A percentile compares a stretch with the other conserved stretches of the same genome.
Conservation (phyloP, 2,888 invertebrate species). For the Blastobasis lacticolella region DNA sequence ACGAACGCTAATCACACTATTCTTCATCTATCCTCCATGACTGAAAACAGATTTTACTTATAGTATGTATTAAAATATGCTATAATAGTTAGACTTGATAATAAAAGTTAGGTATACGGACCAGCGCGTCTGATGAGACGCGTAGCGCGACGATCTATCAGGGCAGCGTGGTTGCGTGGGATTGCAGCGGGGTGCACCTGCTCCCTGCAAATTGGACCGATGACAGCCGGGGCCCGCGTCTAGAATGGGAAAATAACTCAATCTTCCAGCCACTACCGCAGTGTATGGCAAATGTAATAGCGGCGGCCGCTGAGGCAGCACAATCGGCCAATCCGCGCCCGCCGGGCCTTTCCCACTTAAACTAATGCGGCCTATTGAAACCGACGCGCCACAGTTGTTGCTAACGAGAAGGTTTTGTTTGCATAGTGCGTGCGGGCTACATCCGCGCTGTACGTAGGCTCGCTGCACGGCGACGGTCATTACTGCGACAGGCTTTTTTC, state of each 20-base stretch:
- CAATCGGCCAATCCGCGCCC: conserved; percentile 43
- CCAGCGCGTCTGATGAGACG: too few species aligned
- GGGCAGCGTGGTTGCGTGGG: conserved; percentile 11
- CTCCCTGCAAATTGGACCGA: conserved; percentile 22
- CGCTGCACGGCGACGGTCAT: neutral
- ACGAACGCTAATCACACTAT: too few species aligned
- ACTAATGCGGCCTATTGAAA: conserved; percentile 53
- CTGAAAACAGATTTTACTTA: too few species aligned
- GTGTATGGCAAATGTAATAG: neutral
- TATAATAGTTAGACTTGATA: too few species aligned
- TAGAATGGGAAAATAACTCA: conserved; percentile 49
- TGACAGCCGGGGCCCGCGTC: conserved; percentile 15
- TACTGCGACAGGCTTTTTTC: too few species aligned
- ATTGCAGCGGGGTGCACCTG: conserved; percentile 34
- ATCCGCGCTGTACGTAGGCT: neutral
- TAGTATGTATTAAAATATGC: too few species aligned
- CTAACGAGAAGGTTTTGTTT: conserved; percentile 41
- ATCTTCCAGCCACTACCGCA: conserved; percentile 19
- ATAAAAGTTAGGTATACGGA: too few species aligned
- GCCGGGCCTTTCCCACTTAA: conserved; percentile 36
- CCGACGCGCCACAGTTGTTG: conserved; percentile 28
- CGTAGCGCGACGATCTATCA: too few species aligned
- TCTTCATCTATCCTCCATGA: too few species aligned
- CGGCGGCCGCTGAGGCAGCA: conserved; percentile 31
- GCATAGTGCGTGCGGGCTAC: conserved; percentile 12